Conservation (phyloP, 2,113 vertebrate species). For the Harpagus bidentatus region DNA sequence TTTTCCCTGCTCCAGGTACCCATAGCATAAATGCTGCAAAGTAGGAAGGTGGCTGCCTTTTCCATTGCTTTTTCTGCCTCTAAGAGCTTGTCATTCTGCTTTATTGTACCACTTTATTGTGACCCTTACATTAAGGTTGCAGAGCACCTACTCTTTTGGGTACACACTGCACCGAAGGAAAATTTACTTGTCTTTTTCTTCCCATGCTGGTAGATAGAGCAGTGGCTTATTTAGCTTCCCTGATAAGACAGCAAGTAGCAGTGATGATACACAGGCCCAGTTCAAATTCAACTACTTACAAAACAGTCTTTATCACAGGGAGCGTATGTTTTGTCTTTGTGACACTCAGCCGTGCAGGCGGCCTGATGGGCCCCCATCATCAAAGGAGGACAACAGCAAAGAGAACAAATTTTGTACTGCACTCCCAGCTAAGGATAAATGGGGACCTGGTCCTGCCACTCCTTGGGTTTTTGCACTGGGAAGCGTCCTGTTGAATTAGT, state of each 20-base stretch:
- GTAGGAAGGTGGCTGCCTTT: not conserved
- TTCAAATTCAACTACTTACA: not conserved
- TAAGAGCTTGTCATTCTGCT: not conserved
- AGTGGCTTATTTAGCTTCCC: constrained; percentile 17
- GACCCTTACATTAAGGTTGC: not conserved
- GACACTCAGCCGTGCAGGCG: not conserved
- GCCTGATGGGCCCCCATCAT: not conserved
- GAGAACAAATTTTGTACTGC: not conserved
- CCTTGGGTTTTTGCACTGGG: not conserved
- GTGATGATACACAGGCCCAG: not conserved
- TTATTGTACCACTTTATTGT: not conserved
- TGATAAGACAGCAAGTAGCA: constrained; percentile 36
- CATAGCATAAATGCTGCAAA: not conserved
- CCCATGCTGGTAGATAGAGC: not conserved
- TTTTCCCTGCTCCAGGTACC: not conserved
- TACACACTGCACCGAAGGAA: not conserved
- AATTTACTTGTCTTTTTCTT: not conserved
- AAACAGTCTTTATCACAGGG: not conserved
- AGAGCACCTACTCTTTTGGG: not conserved
- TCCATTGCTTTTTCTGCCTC: not conserved
- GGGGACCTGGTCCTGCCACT: not conserved
- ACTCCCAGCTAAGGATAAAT: not conserved
- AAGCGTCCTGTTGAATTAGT: not conserved
- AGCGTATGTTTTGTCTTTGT: not conserved
- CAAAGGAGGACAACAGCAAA: not conserved